Percentiles rank a stretch among this genome's conserved stretches.
Conservation (phyloP, 2,888 invertebrate species). For the Platerodrilus igneus region DNA sequence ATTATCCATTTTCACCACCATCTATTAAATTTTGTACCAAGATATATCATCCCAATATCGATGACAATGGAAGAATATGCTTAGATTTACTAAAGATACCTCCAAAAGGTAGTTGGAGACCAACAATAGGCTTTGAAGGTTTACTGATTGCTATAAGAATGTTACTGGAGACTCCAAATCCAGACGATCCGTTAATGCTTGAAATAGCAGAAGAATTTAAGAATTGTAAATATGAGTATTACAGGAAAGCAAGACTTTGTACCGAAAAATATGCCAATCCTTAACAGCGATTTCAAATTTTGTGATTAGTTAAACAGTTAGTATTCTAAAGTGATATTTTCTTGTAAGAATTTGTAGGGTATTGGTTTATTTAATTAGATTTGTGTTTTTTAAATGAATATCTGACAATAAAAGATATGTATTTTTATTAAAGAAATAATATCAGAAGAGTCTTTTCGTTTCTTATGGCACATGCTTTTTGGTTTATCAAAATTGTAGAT, state of each 20-base stretch:
- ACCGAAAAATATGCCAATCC: conserved; percentile 18
- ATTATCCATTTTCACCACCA: conserved; percentile 83
- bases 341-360: too few relatives aligned
- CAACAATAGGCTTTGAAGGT: conserved; percentile 66
- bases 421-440: too few relatives aligned
- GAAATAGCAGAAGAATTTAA: conserved; percentile 73
- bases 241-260: conserved; percentile 53
- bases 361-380: too few relatives aligned
- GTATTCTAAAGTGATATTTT: too few relatives aligned
- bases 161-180: conserved; percentile 73
- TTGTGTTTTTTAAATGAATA: too few relatives aligned
- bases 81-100: conserved; percentile 83
- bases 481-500: too few relatives aligned
- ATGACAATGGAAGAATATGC: conserved; percentile 77
- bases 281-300: too few relatives aligned
- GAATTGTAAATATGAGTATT: conserved; percentile 54
- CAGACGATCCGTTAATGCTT: conserved; percentile 79
- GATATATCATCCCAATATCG: conserved; percentile 87
- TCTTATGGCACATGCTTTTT: too few relatives aligned
- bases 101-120: conserved; percentile 72
- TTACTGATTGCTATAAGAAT: conserved; percentile 70
- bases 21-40: conserved; percentile 72
- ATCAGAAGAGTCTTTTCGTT: too few relatives aligned
- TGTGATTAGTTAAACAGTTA: too few relatives aligned
- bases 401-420: too few relatives aligned